Base-by-base conservation (phyloP, 1,140 invertebrate genomes). In the Nephila pilipes region DNA sequence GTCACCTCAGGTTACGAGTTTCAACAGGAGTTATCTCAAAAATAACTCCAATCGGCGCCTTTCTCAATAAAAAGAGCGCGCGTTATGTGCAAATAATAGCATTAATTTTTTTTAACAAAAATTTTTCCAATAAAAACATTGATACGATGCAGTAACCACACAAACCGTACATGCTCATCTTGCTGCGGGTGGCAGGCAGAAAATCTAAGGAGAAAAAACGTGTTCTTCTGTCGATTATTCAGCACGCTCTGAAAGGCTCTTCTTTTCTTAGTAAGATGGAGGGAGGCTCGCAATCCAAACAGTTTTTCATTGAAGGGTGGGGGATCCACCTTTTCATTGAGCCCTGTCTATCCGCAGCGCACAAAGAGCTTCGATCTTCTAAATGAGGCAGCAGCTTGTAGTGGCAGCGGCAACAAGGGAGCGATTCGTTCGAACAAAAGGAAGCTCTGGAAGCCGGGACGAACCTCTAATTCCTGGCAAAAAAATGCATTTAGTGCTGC, bases 301-400 rank as follows among this genome's bases (percentile, higher is more conserved):
- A 22, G 58, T 75, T 75, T 75, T 32, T 75, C 32, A 32, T 75
- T 75, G 16, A 46, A 46, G 46, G 46, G 69, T 18, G 18, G 69
- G 63, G 69, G 69, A 75, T 75, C 69, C 3, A 75, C 69, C 69
- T 75, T 75, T 75, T 75, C 69, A 75, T 22, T 75, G 69, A 36
- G 20, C 18, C 69, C 32, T 75, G 16, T 75, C 69, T 75, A 20
- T 32, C 14, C 29, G 16, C 5, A 8, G 32, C 5, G 20, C 29
- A 75, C 69, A 75, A 75, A 75, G 69, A 36, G 29, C 69, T 75
- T 75, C 69, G 69, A 75, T 75, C 69, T 32, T 36, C 69, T 75
- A 75, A 75, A 75, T 32, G 69, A 75, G 69, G 29, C 29, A 75
- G 29, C 69, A 75, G 69, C 69, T 75, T 75, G 69, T 16, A 75